Evolutionary conservation across 2,888 invertebrate species (phyloP).

Genomic region (Drosophila peninsularis): DNA sequence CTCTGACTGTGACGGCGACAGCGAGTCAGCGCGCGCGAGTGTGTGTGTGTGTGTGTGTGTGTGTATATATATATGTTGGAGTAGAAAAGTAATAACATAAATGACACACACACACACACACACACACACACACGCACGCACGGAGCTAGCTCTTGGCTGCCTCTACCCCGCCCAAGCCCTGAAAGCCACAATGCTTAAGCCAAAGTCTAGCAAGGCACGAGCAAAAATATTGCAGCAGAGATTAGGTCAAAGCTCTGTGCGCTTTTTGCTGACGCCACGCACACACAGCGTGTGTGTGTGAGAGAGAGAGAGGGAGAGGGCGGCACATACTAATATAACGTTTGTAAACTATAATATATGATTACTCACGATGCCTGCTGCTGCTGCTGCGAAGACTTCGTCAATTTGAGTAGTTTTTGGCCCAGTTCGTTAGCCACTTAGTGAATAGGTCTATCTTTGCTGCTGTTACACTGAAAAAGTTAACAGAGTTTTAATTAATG

Average conservation of each 20-base stretch:
- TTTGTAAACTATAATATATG: conserved; percentile 17
- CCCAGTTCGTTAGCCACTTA: conserved; percentile 42
- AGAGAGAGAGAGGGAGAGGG: background rate
- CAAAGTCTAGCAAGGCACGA: conserved; percentile 63
- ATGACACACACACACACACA: conserved; percentile 53
- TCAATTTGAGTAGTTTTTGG: conserved; percentile 12
- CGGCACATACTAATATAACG: conserved; percentile 7
- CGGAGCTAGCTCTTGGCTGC: conserved; percentile 9
- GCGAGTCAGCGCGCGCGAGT: conserved; percentile 18
- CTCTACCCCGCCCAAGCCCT: background rate
- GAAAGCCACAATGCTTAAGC: conserved; percentile 39
- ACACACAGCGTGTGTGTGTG: conserved; percentile 8
- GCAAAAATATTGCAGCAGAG: conserved; percentile 79
- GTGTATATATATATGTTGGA: conserved; percentile 21
- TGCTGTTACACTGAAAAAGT: background rate
- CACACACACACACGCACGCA: conserved; percentile 1
- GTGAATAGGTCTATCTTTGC: conserved; percentile 35
- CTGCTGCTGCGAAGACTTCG: background rate
- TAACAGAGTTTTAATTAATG: conserved; percentile 1
- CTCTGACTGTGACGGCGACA: conserved; percentile 32
- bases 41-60: conserved; percentile 3
- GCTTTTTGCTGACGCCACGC: conserved; percentile 59
- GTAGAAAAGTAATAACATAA: conserved; percentile 69
- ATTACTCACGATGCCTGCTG: background rate
- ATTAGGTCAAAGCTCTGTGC: conserved; percentile 80